A percentile compares a stretch with the other conserved stretches of the same genome.
These are phyloP conservation scores for Chaenocephalus aceratus DNA, from an alignment of 2,113 vertebrate species.

Conservation along the genomic window DNA sequence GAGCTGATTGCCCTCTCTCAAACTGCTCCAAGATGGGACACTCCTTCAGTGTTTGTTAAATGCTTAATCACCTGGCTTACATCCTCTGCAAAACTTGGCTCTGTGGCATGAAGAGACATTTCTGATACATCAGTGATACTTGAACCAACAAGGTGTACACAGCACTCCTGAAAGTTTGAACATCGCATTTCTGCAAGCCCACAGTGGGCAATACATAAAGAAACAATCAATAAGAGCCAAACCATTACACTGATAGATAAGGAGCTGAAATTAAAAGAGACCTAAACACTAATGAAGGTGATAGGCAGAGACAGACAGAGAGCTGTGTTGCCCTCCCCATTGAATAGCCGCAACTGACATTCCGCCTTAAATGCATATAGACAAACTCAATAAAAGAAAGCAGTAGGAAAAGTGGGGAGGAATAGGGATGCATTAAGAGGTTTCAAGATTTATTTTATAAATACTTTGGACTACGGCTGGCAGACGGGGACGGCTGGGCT, in stretches of 20 bases:
- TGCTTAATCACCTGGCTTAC: constrained; percentile 36
- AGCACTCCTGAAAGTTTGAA: constrained; percentile 12
- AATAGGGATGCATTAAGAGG: constrained; percentile 2
- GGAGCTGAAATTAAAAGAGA: constrained; percentile 76
- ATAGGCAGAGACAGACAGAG: constrained; percentile 55
- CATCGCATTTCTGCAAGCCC: constrained; percentile 8
- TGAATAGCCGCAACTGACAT: constrained; percentile 52
- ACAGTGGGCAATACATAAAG: constrained; percentile 51
- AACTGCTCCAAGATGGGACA: constrained; percentile 25
- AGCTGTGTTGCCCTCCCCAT: constrained; percentile 59
- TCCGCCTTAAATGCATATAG: constrained; percentile 29
- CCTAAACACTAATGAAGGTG: constrained; percentile 69
- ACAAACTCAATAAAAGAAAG: constrained; percentile 55
- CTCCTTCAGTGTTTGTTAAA: constrained; percentile 37
- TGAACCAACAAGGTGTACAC: background rate
- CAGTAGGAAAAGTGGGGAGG: constrained; percentile 14
- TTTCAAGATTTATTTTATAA: constrained; percentile 76
- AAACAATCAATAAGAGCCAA: constrained; percentile 63
- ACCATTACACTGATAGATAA: constrained; percentile 78
- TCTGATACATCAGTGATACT: constrained; percentile 16
- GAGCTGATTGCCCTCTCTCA: constrained; percentile 47
- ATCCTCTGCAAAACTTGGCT: constrained; percentile 7
- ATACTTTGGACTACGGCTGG: constrained; percentile 72
- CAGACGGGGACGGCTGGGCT: constrained; percentile 57
- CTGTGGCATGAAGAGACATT: background rate